Conservation (phyloP, 1,140 invertebrate genomes). For the Holotrichia oblita region DNA sequence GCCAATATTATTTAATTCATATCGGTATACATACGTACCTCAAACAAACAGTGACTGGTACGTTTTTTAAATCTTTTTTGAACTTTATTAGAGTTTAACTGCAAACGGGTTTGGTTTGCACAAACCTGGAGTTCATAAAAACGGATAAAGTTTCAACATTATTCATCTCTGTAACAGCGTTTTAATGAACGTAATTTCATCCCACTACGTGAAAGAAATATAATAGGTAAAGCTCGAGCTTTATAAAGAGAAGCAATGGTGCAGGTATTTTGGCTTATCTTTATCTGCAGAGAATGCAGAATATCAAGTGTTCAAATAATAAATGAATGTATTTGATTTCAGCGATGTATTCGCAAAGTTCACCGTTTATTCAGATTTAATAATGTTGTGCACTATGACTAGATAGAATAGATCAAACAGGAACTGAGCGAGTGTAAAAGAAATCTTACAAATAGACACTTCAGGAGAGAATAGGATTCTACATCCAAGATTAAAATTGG, state of each 20-base stretch:
- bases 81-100: constrained; percentile 4
- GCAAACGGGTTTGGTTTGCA: not conserved
- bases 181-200: constrained; percentile 8
- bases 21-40: too few species aligned
- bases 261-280: not conserved
- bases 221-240: not conserved
- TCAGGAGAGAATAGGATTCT: too few species aligned
- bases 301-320: not conserved
- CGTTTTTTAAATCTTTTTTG: too few species aligned
- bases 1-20: too few species aligned
- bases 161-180: not conserved
- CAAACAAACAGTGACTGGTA: too few species aligned
- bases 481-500: too few species aligned
- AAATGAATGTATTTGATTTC: not conserved
- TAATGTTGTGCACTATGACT: too few species aligned
- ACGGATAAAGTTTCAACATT: constrained; percentile 13
- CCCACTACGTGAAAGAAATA: not conserved
- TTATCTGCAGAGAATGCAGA: not conserved
- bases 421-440: too few species aligned
- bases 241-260: not conserved
- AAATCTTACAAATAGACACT: too few species aligned
- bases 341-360: too few species aligned
- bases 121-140: constrained; percentile 12
- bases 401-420: not conserved
- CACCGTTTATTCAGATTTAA: too few species aligned